Evolutionary conservation across 2,888 invertebrate species (phyloP).

Genomic region (Amblyteles armatorius): DNA sequence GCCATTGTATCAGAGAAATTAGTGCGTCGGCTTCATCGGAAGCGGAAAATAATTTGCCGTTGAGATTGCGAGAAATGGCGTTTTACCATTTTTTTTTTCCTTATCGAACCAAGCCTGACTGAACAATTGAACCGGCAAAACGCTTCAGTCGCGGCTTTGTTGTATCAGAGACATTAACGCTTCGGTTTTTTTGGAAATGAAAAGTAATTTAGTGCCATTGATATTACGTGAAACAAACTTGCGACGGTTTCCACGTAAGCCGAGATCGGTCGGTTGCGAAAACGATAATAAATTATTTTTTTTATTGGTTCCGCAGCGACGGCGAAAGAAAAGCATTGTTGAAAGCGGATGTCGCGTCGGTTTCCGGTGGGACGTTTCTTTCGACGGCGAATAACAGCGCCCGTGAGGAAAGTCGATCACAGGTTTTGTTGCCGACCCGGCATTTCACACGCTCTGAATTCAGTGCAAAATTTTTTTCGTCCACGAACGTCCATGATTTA

Average conservation of each 20-base stretch:
- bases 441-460: too few relatives aligned
- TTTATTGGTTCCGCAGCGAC: neutral
- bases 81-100: neutral
- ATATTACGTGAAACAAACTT: neutral
- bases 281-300: too few relatives aligned
- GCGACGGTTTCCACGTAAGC: neutral
- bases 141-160: slow-evolving; percentile 8
- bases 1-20: slow-evolving; percentile 18
- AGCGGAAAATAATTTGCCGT: neutral
- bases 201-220: neutral
- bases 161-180: slow-evolving; percentile 31
- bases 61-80: neutral
- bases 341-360: too few relatives aligned
- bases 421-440: too few relatives aligned
- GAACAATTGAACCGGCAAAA: slow-evolving; percentile 19
- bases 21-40: slow-evolving; percentile 2
- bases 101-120: neutral
- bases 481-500: too few relatives aligned
- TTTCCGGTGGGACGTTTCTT: too few relatives aligned
- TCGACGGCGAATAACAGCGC: too few relatives aligned
- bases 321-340: too few relatives aligned
- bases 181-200: neutral
- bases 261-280: too few relatives aligned
- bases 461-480: too few relatives aligned
- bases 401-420: too few relatives aligned